These are phyloP conservation scores for Hemicentrotus pulcherrimus DNA, from an alignment of 35 echinoderm and acorn worm genomes.

Conservation along the genomic window DNA sequence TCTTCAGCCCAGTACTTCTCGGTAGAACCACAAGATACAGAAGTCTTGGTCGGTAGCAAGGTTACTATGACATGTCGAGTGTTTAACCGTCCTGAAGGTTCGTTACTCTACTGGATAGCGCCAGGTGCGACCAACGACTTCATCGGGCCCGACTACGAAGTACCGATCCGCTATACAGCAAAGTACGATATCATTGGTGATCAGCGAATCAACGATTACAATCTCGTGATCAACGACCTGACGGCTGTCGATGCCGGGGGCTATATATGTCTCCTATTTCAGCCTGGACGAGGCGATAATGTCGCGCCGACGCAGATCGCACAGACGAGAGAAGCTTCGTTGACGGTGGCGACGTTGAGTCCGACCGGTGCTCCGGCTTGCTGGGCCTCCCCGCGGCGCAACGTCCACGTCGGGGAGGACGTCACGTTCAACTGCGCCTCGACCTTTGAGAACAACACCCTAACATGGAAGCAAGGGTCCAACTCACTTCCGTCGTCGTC, in stretches of 20 bases:
- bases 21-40: slow-evolving; percentile 11
- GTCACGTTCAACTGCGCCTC: not conserved
- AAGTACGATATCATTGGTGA: slow-evolving; percentile 34
- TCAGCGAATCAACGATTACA: not conserved
- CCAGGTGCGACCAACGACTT: not conserved
- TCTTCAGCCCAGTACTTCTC: slow-evolving; percentile 32
- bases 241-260: not conserved
- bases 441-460: not conserved
- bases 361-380: slow-evolving; percentile 1
- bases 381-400: slow-evolving; percentile 20
- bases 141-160: not conserved
- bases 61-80: slow-evolving; percentile 15
- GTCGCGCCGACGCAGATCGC: not conserved
- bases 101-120: not conserved
- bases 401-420: not conserved
- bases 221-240: not conserved
- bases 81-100: not conserved
- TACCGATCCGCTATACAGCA: not conserved
- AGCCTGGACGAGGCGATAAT: not conserved
- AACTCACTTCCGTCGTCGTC: not conserved
- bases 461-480: not conserved
- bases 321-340: not conserved
- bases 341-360: slow-evolving; percentile 13
- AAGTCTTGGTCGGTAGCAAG: not conserved
- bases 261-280: slow-evolving; percentile 13